phyloP scores from a whole-genome alignment of 2,888 invertebrate species.

The Diplazon laetatorius region DNA sequence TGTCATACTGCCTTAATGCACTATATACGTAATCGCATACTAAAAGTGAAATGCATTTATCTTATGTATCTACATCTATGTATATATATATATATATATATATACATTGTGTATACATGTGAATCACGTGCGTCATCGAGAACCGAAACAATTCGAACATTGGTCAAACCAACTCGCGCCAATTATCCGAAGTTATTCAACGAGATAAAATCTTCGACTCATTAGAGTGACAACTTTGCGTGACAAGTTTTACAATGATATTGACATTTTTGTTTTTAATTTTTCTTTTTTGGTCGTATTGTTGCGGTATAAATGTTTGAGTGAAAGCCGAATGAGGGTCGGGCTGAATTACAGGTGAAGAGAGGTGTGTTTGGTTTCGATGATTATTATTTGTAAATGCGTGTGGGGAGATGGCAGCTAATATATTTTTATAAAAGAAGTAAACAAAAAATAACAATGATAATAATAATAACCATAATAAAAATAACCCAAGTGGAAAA shows the following conservation, averaged over 20 bases:
- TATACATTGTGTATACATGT: not conserved
- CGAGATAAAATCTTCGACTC: conserved; percentile 48
- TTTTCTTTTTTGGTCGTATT: too few species aligned
- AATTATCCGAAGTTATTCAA: conserved; percentile 48
- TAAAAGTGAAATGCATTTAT: too few species aligned
- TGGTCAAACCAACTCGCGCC: conserved; percentile 45
- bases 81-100: not conserved
- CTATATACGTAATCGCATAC: not conserved
- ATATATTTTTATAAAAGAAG: too few species aligned
- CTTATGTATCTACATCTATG: not conserved
- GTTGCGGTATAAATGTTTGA: conserved; percentile 2
- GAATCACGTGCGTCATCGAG: conserved; percentile 18
- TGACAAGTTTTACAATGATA: not conserved
- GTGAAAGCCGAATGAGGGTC: conserved; percentile 10
- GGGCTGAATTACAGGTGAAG: not conserved
- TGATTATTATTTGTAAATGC: not conserved
- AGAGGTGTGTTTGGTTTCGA: not conserved
- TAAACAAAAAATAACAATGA: too few species aligned
- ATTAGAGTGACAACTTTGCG: conserved; percentile 17
- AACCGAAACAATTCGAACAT: conserved; percentile 56
- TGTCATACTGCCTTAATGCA: not conserved
- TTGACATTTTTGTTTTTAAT: not conserved
- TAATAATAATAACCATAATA: too few species aligned
- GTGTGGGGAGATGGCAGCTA: too few species aligned
- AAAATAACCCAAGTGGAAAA: too few species aligned